Evolutionary conservation across 2,888 invertebrate species (phyloP).

Genomic region (Sclerodermus sp.): DNA sequence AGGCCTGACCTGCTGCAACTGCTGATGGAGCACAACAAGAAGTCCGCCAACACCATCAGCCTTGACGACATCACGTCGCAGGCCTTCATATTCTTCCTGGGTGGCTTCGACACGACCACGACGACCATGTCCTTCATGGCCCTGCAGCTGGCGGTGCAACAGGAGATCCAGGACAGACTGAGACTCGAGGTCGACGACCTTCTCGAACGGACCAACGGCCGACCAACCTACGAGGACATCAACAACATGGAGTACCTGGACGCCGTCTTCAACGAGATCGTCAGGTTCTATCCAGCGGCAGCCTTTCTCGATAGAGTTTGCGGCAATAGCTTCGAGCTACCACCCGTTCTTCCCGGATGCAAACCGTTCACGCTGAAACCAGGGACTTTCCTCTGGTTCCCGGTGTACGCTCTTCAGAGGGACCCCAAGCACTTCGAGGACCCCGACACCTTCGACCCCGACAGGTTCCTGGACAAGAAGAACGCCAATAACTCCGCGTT

Average conservation of each 20-base stretch:
- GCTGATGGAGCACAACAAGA: slow-evolving; percentile 55
- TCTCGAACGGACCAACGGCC: slow-evolving; percentile 27
- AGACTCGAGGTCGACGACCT: slow-evolving; percentile 42
- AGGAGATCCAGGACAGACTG: slow-evolving; percentile 56
- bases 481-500: slow-evolving; percentile 34
- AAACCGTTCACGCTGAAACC: slow-evolving; percentile 41
- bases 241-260: slow-evolving; percentile 62
- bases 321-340: slow-evolving; percentile 40
- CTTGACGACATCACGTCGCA: slow-evolving; percentile 57
- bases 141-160: slow-evolving; percentile 46
- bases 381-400: slow-evolving; percentile 41
- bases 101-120: slow-evolving; percentile 42
- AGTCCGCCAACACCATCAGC: not conserved
- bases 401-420: slow-evolving; percentile 41
- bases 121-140: slow-evolving; percentile 32
- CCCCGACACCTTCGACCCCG: slow-evolving; percentile 53
- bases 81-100: slow-evolving; percentile 48
- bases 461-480: slow-evolving; percentile 43
- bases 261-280: slow-evolving; percentile 56
- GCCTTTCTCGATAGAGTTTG: slow-evolving; percentile 44
- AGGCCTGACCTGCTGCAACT: slow-evolving; percentile 63
- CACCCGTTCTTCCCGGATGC: slow-evolving; percentile 34
- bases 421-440: slow-evolving; percentile 48
- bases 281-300: slow-evolving; percentile 36
- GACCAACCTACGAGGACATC: slow-evolving; percentile 54